Base-by-base conservation (phyloP, 2,113 vertebrate genomes). In the Epinephelus lanceolatus region DNA sequence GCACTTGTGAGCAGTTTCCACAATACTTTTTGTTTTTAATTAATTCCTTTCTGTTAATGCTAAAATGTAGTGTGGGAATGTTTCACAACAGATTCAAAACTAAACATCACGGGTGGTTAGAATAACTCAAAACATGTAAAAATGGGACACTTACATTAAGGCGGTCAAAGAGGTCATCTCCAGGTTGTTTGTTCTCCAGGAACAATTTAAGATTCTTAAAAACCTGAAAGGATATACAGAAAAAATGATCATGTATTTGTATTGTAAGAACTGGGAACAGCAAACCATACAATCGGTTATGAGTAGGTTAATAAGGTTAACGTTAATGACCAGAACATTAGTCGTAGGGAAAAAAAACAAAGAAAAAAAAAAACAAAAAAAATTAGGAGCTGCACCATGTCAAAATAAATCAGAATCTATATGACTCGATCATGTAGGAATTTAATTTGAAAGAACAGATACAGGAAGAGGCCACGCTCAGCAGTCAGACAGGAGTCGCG, bases 131-230 rank as follows among this genome's bases (percentile, higher is more conserved):
- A 71, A 30, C 18, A 52, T 30, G 14, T 5, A 42, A 14, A 67
- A 37, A 66, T 15, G 33, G 75, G 37, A 65, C 3, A 93, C 94
- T 94, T 66, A 94, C 94, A 9, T 79, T 92, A 51, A 95, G 95
- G 66, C 93, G 95, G 92, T 96, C 96, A 91, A 94, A 95, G 15
- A 96, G 94, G 56, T 96, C 96, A 30, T 95, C 95, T 86, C 94
- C 95, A 60, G 83, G 80, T 62, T 90, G 6, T 88, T 95, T 96
- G 45, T 92, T 93, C 75, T 96, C 88, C 94, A 95, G 4, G 81
- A 97, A 96, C 84, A 96, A 88, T 79, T 94, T 94, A 72, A 96
- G 91, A 91, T 90, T 96, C 94, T 96, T 96, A 93, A 97, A 96
- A 85, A 96, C 95, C 95, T 97, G 90, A 86, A 86, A 94, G 66